Conservation (phyloP, 2,888 invertebrate species). For the Hartigia nigra region DNA sequence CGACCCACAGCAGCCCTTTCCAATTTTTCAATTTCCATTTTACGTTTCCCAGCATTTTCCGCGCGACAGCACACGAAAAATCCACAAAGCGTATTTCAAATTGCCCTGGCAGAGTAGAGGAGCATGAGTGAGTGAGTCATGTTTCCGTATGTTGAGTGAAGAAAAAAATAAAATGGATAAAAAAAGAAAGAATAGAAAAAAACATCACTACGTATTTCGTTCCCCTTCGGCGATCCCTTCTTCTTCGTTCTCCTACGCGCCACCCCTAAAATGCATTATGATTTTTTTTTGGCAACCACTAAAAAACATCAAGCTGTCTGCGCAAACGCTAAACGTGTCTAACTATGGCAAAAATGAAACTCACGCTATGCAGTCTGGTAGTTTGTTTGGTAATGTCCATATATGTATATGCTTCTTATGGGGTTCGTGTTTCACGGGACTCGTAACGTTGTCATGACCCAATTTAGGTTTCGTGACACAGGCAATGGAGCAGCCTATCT, state of each 20-base stretch:
- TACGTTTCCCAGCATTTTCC: constrained; percentile 40
- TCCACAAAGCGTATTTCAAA: constrained; percentile 35
- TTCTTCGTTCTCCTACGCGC: neutral
- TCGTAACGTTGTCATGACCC: constrained; percentile 7
- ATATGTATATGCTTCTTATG: neutral
- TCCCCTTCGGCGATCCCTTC: neutral
- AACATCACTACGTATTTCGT: neutral
- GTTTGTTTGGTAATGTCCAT: neutral
- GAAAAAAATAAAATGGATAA: neutral
- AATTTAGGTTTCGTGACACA: constrained; percentile 6
- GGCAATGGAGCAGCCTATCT: neutral
- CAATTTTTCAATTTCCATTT: constrained; percentile 46
- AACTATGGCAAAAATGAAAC: neutral
- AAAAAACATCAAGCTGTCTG: neutral
- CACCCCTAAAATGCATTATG: neutral
- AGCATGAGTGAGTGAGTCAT: constrained; percentile 31
- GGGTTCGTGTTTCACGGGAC: neutral
- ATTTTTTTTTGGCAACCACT: neutral
- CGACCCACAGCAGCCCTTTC: constrained; percentile 12
- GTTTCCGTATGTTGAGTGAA: neutral
- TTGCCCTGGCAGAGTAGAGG: constrained; percentile 30
- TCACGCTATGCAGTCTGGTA: neutral
- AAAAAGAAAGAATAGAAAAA: neutral
- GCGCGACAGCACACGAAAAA: constrained; percentile 32
- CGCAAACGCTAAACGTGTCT: neutral